These are phyloP conservation scores for Onychomys leucogaster DNA, from an alignment of 2,797 vertebrate genomes.

Conservation along the genomic window DNA sequence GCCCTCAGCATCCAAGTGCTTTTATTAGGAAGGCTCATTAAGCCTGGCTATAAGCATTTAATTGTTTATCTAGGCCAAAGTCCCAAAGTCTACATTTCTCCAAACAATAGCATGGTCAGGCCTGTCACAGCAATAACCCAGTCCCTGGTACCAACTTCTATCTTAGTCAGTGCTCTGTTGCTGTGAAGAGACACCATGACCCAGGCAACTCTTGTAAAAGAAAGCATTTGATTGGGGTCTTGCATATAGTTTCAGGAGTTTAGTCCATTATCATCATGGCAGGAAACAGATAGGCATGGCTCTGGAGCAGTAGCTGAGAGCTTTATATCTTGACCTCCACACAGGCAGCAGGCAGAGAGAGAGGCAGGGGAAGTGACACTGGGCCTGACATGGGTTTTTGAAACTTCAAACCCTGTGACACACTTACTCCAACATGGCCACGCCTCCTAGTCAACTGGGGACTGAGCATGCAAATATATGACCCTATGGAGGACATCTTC, in stretches of 20 bases:
- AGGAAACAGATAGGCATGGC: neutral
- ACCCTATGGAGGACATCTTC: neutral
- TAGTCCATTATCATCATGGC: neutral
- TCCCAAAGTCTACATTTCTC: neutral
- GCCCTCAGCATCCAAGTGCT: neutral
- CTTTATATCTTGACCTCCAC: neutral
- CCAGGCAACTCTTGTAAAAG: neutral
- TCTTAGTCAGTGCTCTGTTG: neutral
- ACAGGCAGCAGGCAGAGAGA: neutral
- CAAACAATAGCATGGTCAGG: neutral
- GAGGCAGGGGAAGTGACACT: neutral
- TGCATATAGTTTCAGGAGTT: neutral
- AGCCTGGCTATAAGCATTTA: neutral
- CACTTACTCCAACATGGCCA: neutral
- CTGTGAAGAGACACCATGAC: neutral
- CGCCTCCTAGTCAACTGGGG: neutral
- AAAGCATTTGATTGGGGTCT: neutral
- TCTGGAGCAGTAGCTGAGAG: neutral
- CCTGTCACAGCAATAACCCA: neutral
- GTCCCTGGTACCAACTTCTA: neutral
- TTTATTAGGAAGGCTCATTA: neutral
- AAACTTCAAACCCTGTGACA: neutral
- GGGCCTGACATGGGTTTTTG: neutral
- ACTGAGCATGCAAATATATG: neutral
- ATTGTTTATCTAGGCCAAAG: neutral